Percentiles rank a stretch among this genome's conserved stretches.
phyloP scores from a whole-genome alignment of 2,113 vertebrate genomes.

The Ia io region DNA sequence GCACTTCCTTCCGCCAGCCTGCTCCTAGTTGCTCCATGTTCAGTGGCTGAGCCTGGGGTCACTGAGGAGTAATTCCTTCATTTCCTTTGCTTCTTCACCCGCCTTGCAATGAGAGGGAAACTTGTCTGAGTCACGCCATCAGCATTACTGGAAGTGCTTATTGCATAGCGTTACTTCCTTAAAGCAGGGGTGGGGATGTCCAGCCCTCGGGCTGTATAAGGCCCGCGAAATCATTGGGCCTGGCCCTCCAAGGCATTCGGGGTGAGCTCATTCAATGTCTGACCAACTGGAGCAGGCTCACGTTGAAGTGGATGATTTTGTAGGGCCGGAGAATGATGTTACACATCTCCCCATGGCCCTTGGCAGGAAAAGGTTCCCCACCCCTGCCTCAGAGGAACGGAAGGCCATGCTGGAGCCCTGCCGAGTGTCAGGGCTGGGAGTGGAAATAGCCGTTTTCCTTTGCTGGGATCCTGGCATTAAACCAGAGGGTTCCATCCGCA shows the following conservation, averaged over 20 bases:
- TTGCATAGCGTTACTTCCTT: neutral
- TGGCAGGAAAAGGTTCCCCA: too few species aligned
- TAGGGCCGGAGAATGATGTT: too few species aligned
- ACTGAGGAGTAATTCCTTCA: neutral
- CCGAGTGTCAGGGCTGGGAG: neutral
- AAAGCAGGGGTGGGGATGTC: neutral
- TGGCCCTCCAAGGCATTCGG: too few species aligned
- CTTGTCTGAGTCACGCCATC: accelerated
- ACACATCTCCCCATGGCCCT: too few species aligned
- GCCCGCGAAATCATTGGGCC: too few species aligned
- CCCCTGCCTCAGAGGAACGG: neutral
- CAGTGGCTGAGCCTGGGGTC: neutral
- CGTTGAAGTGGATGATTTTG: too few species aligned
- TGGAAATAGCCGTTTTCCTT: neutral
- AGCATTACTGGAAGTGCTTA: neutral
- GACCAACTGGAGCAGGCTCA: too few species aligned
- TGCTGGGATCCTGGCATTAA: neutral
- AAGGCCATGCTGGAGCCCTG: neutral
- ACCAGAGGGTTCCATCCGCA: neutral
- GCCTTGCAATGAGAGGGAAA: neutral
- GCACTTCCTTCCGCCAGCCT: neutral
- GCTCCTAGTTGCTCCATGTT: neutral
- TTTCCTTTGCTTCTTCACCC: neutral
- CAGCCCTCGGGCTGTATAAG: too few species aligned
- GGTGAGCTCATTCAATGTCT: too few species aligned